Conservation (phyloP, 2,888 invertebrate genomes). For the Machimus rusticus region DNA sequence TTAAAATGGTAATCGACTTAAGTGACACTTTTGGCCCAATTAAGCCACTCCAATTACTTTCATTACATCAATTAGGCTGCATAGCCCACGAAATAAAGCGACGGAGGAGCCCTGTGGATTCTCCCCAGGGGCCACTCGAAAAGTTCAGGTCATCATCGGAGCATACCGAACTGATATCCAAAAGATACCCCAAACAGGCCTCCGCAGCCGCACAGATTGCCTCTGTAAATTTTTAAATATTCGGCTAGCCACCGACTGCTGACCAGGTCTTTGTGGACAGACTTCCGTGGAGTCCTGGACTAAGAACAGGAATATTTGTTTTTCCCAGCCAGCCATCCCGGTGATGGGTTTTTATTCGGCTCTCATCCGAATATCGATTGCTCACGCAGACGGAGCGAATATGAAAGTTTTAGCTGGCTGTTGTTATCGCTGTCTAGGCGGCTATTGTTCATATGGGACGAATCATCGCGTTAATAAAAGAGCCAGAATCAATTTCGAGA, state of each 20-base stretch:
- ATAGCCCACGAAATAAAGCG: neutral
- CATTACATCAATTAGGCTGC: conserved; percentile 24
- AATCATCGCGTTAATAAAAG: conserved; percentile 33
- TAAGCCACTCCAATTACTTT: conserved; percentile 27
- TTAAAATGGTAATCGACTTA: conserved; percentile 30
- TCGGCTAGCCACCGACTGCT: neutral
- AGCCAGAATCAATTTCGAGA: conserved; percentile 1
- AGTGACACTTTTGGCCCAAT: conserved; percentile 22
- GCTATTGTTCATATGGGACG: conserved; percentile 14
- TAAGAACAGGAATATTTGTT: neutral
- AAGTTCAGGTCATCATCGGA: neutral
- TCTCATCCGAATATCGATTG: conserved; percentile 15
- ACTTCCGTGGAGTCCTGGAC: neutral
- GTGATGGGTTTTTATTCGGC: neutral
- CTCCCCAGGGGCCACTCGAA: neutral
- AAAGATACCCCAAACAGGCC: neutral
- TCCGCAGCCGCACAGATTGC: neutral
- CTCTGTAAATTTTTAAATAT: neutral
- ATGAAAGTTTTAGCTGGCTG: conserved; percentile 12
- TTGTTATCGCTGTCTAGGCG: conserved; percentile 17
- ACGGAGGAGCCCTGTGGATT: neutral
- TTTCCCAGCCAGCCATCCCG: neutral
- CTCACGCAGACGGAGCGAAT: neutral
- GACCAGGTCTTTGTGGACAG: neutral
- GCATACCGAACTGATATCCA: neutral